A percentile compares a stretch with the other conserved stretches of the same genome.
Conservation (phyloP, 2,113 vertebrate genomes). For the Stigmatopora nigra region DNA sequence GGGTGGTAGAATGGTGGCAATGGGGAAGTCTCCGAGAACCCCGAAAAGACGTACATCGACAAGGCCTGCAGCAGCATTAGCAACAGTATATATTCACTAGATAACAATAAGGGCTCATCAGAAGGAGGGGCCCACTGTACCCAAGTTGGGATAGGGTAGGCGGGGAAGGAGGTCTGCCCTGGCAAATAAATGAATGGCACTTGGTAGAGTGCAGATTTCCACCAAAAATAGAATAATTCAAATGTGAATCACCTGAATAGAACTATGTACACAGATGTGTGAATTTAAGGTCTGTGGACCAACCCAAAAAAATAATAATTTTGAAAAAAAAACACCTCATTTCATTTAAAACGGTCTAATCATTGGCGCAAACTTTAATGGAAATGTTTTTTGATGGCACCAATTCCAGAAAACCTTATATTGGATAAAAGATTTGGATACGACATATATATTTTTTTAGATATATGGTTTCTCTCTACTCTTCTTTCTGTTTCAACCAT, state of each 20-base stretch:
- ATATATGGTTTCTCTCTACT: background rate
- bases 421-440: too few species aligned
- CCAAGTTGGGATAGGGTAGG: slow-evolving; percentile 9
- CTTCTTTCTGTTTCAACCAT: slow-evolving; percentile 75
- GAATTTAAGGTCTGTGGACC: background rate
- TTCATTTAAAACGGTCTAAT: background rate
- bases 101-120: slow-evolving; percentile 49
- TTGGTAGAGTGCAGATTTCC: background rate
- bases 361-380: background rate
- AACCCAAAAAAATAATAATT: background rate
- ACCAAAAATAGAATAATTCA: background rate
- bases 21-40: slow-evolving; percentile 48
- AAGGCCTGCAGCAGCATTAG: slow-evolving; percentile 53
- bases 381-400: background rate
- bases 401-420: background rate
- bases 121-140: slow-evolving; percentile 62
- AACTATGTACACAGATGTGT: background rate
- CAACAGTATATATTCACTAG: slow-evolving; percentile 61
- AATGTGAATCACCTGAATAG: background rate
- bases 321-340: background rate
- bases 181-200: slow-evolving; percentile 3
- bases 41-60: slow-evolving; percentile 54
- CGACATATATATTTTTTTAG: too few species aligned
- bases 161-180: slow-evolving; percentile 10
- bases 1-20: slow-evolving; percentile 54